Evolutionary conservation across 2,797 vertebrate genomes (phyloP).

Genomic region (Brachyrhaphis roseni): DNA sequence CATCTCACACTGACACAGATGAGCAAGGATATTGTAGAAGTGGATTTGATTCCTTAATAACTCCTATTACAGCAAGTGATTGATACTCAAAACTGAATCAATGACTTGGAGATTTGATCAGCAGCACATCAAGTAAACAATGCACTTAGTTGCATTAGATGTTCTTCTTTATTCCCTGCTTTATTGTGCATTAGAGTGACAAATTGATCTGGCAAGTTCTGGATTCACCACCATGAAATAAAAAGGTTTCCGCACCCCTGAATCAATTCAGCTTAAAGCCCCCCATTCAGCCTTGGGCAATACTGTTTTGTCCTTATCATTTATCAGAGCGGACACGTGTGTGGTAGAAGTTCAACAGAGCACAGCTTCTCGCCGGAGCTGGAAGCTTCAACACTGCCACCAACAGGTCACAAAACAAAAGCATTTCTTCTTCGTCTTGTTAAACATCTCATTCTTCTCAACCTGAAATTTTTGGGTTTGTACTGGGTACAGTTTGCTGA

Average conservation of each 20-base stretch:
- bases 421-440: not conserved
- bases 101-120: conserved; percentile 3
- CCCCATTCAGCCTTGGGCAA: conserved; percentile 35
- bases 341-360: conserved; percentile 34
- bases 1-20: conserved; percentile 17
- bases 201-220: conserved; percentile 33
- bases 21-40: conserved; percentile 3
- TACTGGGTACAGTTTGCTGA: not conserved
- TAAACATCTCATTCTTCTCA: not conserved
- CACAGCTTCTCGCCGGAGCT: conserved; percentile 21
- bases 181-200: conserved; percentile 23
- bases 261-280: conserved; percentile 58
- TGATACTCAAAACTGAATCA: not conserved
- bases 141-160: not conserved
- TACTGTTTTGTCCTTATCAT: conserved; percentile 50
- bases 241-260: conserved; percentile 38
- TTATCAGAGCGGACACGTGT: conserved; percentile 45
- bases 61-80: not conserved
- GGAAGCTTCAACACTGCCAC: conserved; percentile 72
- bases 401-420: conserved; percentile 50
- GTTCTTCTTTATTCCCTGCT: not conserved
- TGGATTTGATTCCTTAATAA: not conserved
- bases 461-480: not conserved
- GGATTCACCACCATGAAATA: conserved; percentile 46
- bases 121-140: not conserved